These are phyloP conservation scores for Dufourea novaeangliae DNA, from an alignment of 1,140 invertebrate species.

Conservation along the genomic window DNA sequence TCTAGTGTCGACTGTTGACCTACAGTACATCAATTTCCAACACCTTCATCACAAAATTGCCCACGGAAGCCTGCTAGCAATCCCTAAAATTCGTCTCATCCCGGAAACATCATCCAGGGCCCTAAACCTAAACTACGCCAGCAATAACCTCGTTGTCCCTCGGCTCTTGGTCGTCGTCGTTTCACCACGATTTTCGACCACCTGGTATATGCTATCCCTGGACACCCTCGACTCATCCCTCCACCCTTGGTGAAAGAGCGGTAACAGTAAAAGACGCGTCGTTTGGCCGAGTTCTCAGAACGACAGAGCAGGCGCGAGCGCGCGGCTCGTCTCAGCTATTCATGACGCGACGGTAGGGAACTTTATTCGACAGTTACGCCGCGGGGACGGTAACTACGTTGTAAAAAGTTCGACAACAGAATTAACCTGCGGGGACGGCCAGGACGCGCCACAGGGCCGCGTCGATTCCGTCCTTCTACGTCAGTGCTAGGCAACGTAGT, in stretches of 20 bases:
- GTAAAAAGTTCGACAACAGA: constrained; percentile 44
- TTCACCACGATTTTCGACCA: no score
- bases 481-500: not conserved
- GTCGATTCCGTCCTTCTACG: not conserved
- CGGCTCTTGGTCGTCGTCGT: no score
- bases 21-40: no score
- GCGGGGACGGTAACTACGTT: constrained; percentile 3
- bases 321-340: constrained; percentile 14
- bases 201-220: not conserved
- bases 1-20: no score
- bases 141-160: no score
- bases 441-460: not conserved
- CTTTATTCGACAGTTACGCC: constrained; percentile 15
- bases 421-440: constrained; percentile 18
- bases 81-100: no score
- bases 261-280: not conserved
- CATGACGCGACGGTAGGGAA: constrained; percentile 13
- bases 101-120: no score
- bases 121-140: no score
- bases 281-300: not conserved
- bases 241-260: not conserved
- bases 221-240: not conserved
- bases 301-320: not conserved
- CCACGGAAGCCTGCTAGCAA: no score
- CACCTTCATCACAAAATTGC: no score